Base-by-base conservation (phyloP, 2,888 invertebrate genomes). In the Tiliacea aurago region DNA sequence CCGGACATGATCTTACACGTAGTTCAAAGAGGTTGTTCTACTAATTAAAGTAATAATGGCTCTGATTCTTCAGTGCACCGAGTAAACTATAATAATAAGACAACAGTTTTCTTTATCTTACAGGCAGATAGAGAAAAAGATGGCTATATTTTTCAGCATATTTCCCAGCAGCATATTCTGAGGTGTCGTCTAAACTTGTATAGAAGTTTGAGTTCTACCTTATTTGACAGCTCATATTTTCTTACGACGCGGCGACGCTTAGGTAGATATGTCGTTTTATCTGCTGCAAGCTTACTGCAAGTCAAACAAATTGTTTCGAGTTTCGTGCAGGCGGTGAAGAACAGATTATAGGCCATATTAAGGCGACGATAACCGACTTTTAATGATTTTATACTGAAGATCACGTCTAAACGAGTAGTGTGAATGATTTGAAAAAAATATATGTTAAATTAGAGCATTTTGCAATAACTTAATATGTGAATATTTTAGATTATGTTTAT, bases 21-120 rank as follows among this genome's bases (percentile, higher is more conserved):
- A 58, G 53, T 63, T 58, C 28, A 66, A 56, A 67, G 61, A 33
- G 41, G 9, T 78, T 59, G 41, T 61, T 65, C 33, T 66, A 33
- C 33, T 56, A 76, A 76, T 77, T 81, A 59, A 66, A 74, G 41
- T 59, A 62, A 76, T 73, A 61, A 76, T 41, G 62, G 9, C 51
- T 49, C 56, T 73, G 49, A 61, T 53, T 61, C 47, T 61, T 61
- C 28, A 61, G 79, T 20, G 13, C 15, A 45, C 49, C 15, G 28
- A 6, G n/a, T 70, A 28, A 49, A 75, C 78, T 78, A 51, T 41
- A 61, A 51, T 41, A 61, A 47, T 20, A 61, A 41, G 33, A 53
- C 23, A 13, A 47, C 20, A 18, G 51, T 70, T 71, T 70, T 71
- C 37, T 51, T 78, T n/a, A 37, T 58, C 20, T 23, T 28, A 13